phyloP scores from a whole-genome alignment of 2,888 invertebrate species.

The Caenorhabditis becei region DNA sequence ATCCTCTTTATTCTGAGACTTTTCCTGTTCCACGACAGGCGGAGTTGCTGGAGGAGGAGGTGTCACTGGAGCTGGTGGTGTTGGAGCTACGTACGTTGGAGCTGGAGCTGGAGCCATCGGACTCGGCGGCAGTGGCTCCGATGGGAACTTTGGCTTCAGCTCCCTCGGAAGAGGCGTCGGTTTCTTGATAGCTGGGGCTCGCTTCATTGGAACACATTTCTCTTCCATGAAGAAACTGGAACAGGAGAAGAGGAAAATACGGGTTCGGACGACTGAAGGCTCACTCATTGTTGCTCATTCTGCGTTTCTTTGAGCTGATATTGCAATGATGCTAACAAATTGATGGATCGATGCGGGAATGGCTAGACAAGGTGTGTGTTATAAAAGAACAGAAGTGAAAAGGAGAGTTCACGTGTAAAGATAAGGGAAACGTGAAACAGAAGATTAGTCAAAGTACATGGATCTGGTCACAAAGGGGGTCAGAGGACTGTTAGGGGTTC shows the following conservation, averaged over 20 bases:
- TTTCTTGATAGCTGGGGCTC: background rate
- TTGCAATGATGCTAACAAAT: background rate
- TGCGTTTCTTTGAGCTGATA: background rate
- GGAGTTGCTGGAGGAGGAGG: no score
- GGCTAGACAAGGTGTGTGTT: no score
- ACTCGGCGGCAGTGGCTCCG: background rate
- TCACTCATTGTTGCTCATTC: constrained; percentile 36
- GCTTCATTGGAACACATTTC: constrained; percentile 34
- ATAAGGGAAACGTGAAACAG: no score
- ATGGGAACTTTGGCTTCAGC: constrained; percentile 31
- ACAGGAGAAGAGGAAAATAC: background rate
- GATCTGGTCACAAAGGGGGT: no score
- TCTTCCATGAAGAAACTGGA: constrained; percentile 29
- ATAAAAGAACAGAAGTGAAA: no score
- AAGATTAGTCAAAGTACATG: no score
- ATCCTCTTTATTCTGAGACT: background rate
- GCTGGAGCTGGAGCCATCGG: constrained; percentile 1
- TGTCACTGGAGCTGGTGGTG: background rate
- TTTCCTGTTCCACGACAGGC: background rate
- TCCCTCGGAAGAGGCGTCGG: constrained; percentile 4
- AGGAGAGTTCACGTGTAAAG: no score
- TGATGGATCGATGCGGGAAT: no score
- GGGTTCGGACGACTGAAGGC: background rate
- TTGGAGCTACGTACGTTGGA: background rate
- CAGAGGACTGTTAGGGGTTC: no score